Evolutionary conservation across 2,113 vertebrate species (phyloP).

Genomic region (Panurus biarmicus): DNA sequence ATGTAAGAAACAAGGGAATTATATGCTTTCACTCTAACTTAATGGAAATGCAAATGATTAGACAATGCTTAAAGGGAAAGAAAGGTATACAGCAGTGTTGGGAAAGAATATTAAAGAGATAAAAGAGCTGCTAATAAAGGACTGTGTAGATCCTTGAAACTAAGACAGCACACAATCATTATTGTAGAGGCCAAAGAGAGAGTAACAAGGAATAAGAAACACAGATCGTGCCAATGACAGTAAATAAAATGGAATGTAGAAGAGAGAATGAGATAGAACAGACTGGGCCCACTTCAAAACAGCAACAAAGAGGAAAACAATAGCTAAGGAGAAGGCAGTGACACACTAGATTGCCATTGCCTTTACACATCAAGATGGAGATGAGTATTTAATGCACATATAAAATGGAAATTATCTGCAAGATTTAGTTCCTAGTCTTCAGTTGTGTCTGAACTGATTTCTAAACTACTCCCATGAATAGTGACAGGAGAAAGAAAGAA

Average conservation of each 20-base stretch:
- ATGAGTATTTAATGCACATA: background rate
- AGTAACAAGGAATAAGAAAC: conserved; percentile 28
- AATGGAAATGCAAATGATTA: conserved; percentile 21
- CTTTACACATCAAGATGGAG: background rate
- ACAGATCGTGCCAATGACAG: background rate
- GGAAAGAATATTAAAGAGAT: background rate
- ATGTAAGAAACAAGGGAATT: conserved; percentile 19
- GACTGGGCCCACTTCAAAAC: background rate
- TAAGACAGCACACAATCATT: background rate
- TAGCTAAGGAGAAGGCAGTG: conserved; percentile 8
- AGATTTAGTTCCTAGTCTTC: background rate
- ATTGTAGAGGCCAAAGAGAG: background rate
- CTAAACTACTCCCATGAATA: background rate
- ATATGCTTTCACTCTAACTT: conserved; percentile 28
- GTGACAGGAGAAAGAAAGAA: background rate
- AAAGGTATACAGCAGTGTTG: background rate
- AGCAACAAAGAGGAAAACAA: background rate
- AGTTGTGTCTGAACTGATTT: background rate
- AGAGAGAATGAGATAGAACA: background rate
- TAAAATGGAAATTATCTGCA: background rate
- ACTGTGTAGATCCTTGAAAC: background rate
- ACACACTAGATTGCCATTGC: background rate
- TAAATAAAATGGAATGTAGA: background rate
- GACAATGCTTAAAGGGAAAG: background rate
- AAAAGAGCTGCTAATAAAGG: conserved; percentile 24